Evolutionary conservation across 2,113 vertebrate genomes (phyloP).

Genomic region (Saccopteryx bilineata): DNA sequence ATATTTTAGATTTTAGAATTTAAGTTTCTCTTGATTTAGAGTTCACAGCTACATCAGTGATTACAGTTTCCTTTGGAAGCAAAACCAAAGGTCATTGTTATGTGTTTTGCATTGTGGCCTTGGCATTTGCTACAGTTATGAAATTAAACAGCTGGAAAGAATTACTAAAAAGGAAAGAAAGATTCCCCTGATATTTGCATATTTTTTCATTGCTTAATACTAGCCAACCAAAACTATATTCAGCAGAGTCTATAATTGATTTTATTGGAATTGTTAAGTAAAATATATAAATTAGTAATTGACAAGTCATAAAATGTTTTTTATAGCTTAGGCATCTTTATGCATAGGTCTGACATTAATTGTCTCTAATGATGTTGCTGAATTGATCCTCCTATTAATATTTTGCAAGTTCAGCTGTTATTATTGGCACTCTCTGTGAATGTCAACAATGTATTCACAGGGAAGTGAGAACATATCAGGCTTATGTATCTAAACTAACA

Average conservation of each 20-base stretch:
- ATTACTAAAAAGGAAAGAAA: not conserved
- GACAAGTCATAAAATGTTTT: slow-evolving; percentile 47
- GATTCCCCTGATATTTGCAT: not conserved
- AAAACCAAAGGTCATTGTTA: slow-evolving; percentile 18
- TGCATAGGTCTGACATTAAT: not conserved
- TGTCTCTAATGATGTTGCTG: slow-evolving; percentile 15
- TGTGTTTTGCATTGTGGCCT: not conserved
- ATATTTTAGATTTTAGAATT: slow-evolving; percentile 47
- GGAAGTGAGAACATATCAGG: slow-evolving; percentile 10
- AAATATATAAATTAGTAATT: slow-evolving; percentile 47
- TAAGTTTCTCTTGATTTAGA: slow-evolving; percentile 43
- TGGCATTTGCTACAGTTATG: slow-evolving; percentile 33
- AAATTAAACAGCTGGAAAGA: slow-evolving; percentile 17
- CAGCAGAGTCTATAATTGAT: not conserved
- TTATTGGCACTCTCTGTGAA: not conserved
- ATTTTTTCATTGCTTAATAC: slow-evolving; percentile 34
- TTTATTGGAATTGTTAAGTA: slow-evolving; percentile 65
- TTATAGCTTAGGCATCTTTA: slow-evolving; percentile 41
- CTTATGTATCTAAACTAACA: not conserved
- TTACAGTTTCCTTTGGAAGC: slow-evolving; percentile 31
- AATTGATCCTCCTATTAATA: slow-evolving; percentile 50
- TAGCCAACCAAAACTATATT: slow-evolving; percentile 58
- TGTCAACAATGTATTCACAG: slow-evolving; percentile 44
- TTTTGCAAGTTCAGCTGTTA: slow-evolving; percentile 54
- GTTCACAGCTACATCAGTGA: not conserved